Percentiles rank a stretch among this genome's conserved stretches.
Conservation (phyloP, 2,113 vertebrate species). For the Psammodynastes pulverulentus region DNA sequence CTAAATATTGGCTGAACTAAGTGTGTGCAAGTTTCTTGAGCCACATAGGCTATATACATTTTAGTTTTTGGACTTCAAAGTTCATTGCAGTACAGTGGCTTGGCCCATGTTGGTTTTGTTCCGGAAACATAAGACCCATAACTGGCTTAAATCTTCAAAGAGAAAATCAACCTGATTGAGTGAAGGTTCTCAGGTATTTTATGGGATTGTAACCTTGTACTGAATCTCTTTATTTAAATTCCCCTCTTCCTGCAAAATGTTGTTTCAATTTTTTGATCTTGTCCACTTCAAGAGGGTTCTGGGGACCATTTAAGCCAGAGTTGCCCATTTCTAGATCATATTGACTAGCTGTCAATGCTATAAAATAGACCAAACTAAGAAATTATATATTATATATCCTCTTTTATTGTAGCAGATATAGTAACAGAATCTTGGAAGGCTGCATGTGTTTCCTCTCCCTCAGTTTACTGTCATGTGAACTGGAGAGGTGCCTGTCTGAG, state of each 20-base stretch:
- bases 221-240: not conserved
- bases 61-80: not conserved
- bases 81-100: not conserved
- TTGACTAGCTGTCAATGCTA: not conserved
- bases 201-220: not conserved
- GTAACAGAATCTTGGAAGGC: not conserved
- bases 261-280: not conserved
- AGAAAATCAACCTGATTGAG: not conserved
- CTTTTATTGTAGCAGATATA: not conserved
- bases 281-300: not conserved
- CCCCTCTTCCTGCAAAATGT: not conserved
- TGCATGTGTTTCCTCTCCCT: not conserved
- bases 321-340: not conserved
- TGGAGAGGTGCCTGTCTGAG: not conserved
- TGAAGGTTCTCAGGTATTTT: not conserved
- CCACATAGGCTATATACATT: not conserved
- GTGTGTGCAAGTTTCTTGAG: not conserved
- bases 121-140: not conserved
- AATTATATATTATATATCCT: not conserved
- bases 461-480: not conserved
- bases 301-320: not conserved
- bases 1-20: not conserved
- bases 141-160: not conserved
- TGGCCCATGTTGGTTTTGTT: not conserved
- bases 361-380: not conserved